Conservation (phyloP, 2,888 invertebrate species). For the Hemithea aestivaria region DNA sequence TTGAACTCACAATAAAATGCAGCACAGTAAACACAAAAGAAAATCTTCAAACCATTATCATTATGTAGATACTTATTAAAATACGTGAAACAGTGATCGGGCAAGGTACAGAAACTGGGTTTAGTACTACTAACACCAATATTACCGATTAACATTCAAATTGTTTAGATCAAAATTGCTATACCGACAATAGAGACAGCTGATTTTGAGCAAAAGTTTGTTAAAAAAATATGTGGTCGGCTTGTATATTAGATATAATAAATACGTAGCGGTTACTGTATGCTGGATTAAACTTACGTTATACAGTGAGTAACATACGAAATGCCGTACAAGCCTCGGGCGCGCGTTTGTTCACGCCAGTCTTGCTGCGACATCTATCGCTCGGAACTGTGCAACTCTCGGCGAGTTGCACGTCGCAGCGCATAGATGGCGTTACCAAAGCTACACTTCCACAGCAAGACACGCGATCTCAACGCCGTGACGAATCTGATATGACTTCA, state of each 20-base stretch:
- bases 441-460: conserved; percentile 36
- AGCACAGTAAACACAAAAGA: conserved; percentile 76
- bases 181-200: conserved; percentile 54
- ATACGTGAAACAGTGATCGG: conserved; percentile 67
- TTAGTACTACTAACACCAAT: conserved; percentile 61
- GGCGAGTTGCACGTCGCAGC: too few relatives aligned
- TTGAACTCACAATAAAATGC: conserved; percentile 79
- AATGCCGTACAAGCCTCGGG: conserved; percentile 73
- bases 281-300: conserved; percentile 72
- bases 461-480: conserved; percentile 49
- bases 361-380: conserved; percentile 34
- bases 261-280: conserved; percentile 68
- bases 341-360: conserved; percentile 49
- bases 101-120: conserved; percentile 57
- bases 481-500: conserved; percentile 75
- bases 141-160: conserved; percentile 44
- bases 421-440: too few relatives aligned
- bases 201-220: conserved; percentile 74
- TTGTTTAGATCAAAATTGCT: conserved; percentile 44
- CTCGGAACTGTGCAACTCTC: not conserved
- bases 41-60: conserved; percentile 65
- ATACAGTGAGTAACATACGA: conserved; percentile 72
- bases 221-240: conserved; percentile 72
- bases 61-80: conserved; percentile 60
- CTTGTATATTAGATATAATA: conserved; percentile 58